Percentiles rank a stretch among this genome's conserved stretches.
These are phyloP conservation scores for Lutraria lutraria DNA, from an alignment of 2,888 invertebrate genomes.

Conservation along the genomic window DNA sequence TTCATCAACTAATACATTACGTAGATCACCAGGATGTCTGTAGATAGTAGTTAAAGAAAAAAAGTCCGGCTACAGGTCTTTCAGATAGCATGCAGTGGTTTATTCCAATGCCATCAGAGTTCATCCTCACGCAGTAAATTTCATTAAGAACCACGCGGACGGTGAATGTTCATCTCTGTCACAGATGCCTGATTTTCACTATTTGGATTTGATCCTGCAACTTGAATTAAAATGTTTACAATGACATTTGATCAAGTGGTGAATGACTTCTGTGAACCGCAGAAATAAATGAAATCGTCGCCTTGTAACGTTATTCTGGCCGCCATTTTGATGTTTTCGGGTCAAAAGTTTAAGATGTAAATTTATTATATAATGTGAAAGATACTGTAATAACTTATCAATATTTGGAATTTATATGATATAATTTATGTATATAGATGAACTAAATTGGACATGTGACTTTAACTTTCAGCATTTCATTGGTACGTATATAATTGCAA, in stretches of 20 bases:
- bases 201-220: neutral
- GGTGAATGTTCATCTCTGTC: neutral
- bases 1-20: too few relatives aligned
- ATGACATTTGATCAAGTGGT: too few relatives aligned
- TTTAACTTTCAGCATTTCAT: neutral
- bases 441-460: neutral
- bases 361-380: constrained; percentile 8
- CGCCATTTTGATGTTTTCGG: constrained; percentile 20
- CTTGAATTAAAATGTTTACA: too few relatives aligned
- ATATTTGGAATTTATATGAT: neutral
- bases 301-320: neutral
- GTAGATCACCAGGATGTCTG: too few relatives aligned
- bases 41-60: too few relatives aligned
- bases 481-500: neutral
- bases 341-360: constrained; percentile 14
- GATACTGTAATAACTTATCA: neutral
- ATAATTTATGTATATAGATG: neutral
- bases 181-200: neutral
- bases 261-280: too few relatives aligned
- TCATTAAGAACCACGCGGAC: neutral
- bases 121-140: too few relatives aligned
- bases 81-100: too few relatives aligned
- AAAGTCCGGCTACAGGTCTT: too few relatives aligned
- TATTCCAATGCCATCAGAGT: too few relatives aligned
- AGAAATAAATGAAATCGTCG: neutral